Evolutionary conservation across 2,113 vertebrate species (phyloP), one percentile per base, ranked within the genome.

Genomic region (Phrynosoma blainvillii): DNA sequence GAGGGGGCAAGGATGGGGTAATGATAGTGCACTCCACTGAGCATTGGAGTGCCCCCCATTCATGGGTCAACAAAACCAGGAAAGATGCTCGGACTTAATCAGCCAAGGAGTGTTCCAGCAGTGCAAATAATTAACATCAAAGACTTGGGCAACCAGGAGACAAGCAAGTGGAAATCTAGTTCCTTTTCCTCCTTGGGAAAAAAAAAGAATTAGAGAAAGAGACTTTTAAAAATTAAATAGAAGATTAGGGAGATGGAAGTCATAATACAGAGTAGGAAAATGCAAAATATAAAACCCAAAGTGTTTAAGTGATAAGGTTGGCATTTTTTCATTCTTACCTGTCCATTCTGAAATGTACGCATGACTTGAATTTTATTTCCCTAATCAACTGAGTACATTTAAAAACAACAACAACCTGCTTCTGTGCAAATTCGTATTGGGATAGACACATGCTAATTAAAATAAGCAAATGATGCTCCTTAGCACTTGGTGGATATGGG

Each of bases 11-110:
- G 92, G 94, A 93, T 36, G 93, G 92, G 93, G 93, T 93, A 96
- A 95, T 95, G 95, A 93, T 93, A 95, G 93, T 21, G 94, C 97
- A 97, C 96, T 97, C 96, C 96, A 97, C 89, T 97, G 96, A 97
- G 94, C 97, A 97, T 94, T 97, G 96, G 95, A 97, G 97, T 96
- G 97, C 96, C 90, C 94, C 85, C 94, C 96, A 96, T 97, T 97
- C 97, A 97, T 84, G 87, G 91, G 92, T 95, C 96, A 96, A 97
- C 96, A 97, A 97, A 97, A 96, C 95, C 93, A 93, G 94, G 93
- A 95, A 92, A 89, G 94, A 96, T 95, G 93, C 94, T 95, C 90
- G 21, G 95, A 96, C 95, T 97, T 97, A 96, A 97, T 97, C 96
- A 96, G 95, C 94, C 93, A 95, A 95, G 95, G 93, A 96, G 77